These are phyloP conservation scores for Phortica okadai DNA, from an alignment of 2,888 invertebrate species.

Conservation along the genomic window DNA sequence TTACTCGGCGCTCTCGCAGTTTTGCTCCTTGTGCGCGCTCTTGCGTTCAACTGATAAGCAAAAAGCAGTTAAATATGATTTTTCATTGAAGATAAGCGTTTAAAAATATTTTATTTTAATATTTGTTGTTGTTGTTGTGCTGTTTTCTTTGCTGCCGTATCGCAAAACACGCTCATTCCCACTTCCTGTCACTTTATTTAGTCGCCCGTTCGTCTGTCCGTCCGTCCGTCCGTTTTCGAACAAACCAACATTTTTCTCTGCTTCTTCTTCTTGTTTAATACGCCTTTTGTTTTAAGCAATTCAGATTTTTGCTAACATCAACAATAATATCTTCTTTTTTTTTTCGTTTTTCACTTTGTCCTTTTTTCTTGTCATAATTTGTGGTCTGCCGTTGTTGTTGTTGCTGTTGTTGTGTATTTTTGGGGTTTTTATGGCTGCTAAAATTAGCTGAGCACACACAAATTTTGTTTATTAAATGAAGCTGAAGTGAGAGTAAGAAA, in stretches of 20 bases:
- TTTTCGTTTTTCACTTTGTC: neutral
- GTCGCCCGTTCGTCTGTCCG: neutral
- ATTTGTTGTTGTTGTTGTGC: conserved; percentile 51
- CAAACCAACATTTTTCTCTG: neutral
- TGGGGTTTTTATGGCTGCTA: conserved; percentile 23
- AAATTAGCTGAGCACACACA: conserved; percentile 37
- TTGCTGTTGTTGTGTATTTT: conserved; percentile 52
- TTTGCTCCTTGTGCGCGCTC: conserved; percentile 22
- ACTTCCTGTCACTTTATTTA: neutral
- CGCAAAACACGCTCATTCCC: conserved; percentile 25
- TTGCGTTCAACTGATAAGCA: conserved; percentile 43
- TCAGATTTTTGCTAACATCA: conserved; percentile 27
- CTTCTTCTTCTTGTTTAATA: conserved; percentile 11
- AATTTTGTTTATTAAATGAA: conserved; percentile 37
- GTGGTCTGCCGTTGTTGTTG: conserved; percentile 47
- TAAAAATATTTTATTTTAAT: conserved; percentile 69
- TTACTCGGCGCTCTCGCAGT: conserved; percentile 34
- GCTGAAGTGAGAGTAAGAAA: neutral
- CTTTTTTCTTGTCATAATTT: conserved; percentile 26
- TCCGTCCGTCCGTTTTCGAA: neutral
- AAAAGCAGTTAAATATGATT: conserved; percentile 63
- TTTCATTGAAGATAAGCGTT: conserved; percentile 60
- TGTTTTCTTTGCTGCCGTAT: conserved; percentile 38
- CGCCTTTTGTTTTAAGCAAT: conserved; percentile 30
- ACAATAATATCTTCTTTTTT: conserved; percentile 26